A percentile compares a stretch with the other conserved stretches of the same genome.
phyloP scores from a whole-genome alignment of 1,140 invertebrate genomes.

The Ceratitis capitata region DNA sequence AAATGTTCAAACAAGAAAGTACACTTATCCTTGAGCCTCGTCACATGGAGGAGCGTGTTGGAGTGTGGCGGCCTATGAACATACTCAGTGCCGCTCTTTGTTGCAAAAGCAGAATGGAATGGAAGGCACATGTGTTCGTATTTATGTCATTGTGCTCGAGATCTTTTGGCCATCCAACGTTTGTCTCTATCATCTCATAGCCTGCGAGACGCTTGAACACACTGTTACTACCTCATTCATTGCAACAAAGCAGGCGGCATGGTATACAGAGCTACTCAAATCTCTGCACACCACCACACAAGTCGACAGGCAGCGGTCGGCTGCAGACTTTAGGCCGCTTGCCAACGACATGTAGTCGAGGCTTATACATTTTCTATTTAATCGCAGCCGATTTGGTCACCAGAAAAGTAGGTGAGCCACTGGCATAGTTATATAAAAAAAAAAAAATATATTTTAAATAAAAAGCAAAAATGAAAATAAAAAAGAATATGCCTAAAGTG shows the following conservation, averaged over 20 bases:
- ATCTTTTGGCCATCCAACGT: neutral
- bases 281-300: neutral
- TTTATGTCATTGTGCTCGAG: neutral
- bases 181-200: neutral
- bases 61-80: neutral
- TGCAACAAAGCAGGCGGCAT: neutral
- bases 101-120: neutral
- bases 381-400: neutral
- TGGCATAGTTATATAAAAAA: neutral
- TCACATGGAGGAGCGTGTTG: neutral
- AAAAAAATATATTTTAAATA: too few species aligned
- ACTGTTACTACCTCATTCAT: neutral
- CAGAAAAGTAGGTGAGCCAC: neutral
- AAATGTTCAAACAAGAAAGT: neutral
- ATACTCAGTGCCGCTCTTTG: neutral
- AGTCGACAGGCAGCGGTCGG: neutral
- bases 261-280: neutral
- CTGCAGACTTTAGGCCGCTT: neutral
- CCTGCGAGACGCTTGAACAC: too few species aligned
- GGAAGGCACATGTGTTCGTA: neutral
- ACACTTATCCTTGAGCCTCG: conserved; percentile 14
- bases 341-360: neutral
- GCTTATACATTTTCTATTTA: neutral
- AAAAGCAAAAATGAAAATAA: too few species aligned
- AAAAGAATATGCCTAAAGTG: neutral